phyloP scores from a whole-genome alignment of 2,797 vertebrate genomes.

The Mus caroli region DNA sequence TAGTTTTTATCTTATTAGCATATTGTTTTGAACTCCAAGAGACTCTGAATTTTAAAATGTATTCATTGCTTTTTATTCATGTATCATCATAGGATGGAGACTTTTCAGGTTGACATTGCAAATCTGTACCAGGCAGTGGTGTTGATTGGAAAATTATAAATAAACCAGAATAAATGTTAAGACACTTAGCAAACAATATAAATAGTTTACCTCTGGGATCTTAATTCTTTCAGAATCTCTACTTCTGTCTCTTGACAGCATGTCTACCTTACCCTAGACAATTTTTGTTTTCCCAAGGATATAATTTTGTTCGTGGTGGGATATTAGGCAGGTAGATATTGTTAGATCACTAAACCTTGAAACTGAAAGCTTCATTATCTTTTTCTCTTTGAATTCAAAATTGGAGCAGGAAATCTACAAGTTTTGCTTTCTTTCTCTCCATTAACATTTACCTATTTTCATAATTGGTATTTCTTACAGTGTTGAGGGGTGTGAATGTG shows the following conservation, averaged over 20 bases:
- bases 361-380: conserved; percentile 15
- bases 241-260: conserved; percentile 3
- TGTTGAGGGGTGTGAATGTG: not conserved
- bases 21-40: conserved; percentile 45
- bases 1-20: conserved; percentile 74
- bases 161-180: conserved; percentile 36
- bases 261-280: conserved; percentile 32
- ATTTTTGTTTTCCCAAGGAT: not conserved
- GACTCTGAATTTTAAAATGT: conserved; percentile 71
- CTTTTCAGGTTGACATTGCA: conserved; percentile 77
- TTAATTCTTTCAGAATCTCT: conserved; percentile 55
- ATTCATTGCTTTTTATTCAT: conserved; percentile 77
- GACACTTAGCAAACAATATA: not conserved
- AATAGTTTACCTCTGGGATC: not conserved
- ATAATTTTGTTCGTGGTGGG: not conserved
- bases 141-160: conserved; percentile 72
- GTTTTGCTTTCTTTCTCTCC: conserved; percentile 5
- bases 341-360: conserved; percentile 23
- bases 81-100: conserved; percentile 59
- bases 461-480: not conserved
- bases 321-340: not conserved
- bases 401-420: not conserved
- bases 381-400: conserved; percentile 9
- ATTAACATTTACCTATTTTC: not conserved
- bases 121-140: conserved; percentile 33